Evolutionary conservation across 2,888 invertebrate species (phyloP), one percentile per base, ranked within the genome.

Genomic region (Drosophila prolongata): DNA sequence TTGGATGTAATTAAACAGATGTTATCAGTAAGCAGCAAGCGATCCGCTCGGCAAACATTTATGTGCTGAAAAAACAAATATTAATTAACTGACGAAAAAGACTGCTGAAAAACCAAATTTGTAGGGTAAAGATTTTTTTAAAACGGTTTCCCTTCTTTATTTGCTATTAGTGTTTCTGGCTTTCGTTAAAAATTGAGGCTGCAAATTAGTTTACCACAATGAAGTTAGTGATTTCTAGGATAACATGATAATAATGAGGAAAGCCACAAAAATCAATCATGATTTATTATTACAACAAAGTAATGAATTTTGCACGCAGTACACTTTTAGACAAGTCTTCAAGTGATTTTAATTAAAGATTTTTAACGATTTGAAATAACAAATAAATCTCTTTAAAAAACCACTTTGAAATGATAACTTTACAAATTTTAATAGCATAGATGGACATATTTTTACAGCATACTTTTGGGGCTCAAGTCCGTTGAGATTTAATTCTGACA

Each of bases 21-120:
- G 40, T 58, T 42, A 57, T 57, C 58, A 58, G 43, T 68, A 50
- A 49, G 38, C 38, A 19, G 52, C n/a, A n/a, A 44, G 42, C 30
- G 24, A 6, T 9, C 24, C 24, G 24, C 24, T 4, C 24, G 4
- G 6, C 19, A 19, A 44, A 44, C 13, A 44, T 13, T 6, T 47
- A 10, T 30, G 30, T 14, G 10, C 46, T 30, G 14, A 11, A 61
- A 46, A 10, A 11, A 16, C 37, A 11, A 16, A 60, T 61, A 38
- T 37, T 37, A 6, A 35, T 43, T 57, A 35, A 19, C 49, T 34
- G 30, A 13, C 10, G 10, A 2, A 46, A 13, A 24, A 14, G n/a
- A 0, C 9, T n/a, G 4, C 11, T n/a, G 2, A 8, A 13, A 3
- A 37, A 11, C 44, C 19, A 37, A 50, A 14, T 2, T 14, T 24